These are phyloP conservation scores for Stegodyphus dumicola DNA, from an alignment of 1,140 invertebrate species.

Conservation along the genomic window DNA sequence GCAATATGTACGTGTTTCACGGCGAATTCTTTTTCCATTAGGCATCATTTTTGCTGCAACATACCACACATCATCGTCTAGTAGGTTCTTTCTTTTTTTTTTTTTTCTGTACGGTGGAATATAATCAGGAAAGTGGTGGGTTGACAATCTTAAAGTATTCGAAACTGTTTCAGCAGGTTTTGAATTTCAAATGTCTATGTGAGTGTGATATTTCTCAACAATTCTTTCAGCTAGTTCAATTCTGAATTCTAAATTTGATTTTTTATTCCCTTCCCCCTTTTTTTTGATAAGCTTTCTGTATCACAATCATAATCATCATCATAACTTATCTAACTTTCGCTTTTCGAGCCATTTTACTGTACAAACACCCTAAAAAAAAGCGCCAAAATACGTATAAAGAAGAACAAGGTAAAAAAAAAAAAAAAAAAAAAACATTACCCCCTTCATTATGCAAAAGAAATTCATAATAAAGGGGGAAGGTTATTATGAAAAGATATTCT, in stretches of 20 bases:
- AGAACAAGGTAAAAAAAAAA: too few species aligned
- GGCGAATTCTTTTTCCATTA: conserved; percentile 31
- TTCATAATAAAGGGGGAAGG: too few species aligned
- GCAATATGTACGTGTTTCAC: conserved; percentile 10
- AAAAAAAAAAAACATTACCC: too few species aligned
- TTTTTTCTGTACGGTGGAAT: conserved; percentile 6
- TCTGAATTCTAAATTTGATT: conserved; percentile 22
- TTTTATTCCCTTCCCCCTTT: conserved; percentile 19
- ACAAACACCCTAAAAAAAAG: too few species aligned
- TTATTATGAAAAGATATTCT: too few species aligned
- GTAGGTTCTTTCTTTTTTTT: conserved; percentile 6
- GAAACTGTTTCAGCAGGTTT: conserved; percentile 20
- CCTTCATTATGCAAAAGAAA: too few species aligned
- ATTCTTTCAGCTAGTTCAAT: conserved; percentile 20
- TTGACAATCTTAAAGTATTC: conserved; percentile 20
- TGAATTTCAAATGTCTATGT: conserved; percentile 24
- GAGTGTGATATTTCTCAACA: conserved; percentile 26
- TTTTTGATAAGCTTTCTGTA: too few species aligned
- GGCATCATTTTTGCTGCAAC: conserved; percentile 3
- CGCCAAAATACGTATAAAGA: too few species aligned
- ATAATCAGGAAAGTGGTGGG: conserved; percentile 4
- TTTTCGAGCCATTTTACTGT: too few species aligned
- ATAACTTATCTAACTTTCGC: too few species aligned
- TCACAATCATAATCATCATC: too few species aligned
- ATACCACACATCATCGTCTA: conserved; percentile 13